A percentile compares a stretch with the other conserved stretches of the same genome.
Conservation (phyloP, 2,888 invertebrate genomes). For the Dynastes grantii region DNA sequence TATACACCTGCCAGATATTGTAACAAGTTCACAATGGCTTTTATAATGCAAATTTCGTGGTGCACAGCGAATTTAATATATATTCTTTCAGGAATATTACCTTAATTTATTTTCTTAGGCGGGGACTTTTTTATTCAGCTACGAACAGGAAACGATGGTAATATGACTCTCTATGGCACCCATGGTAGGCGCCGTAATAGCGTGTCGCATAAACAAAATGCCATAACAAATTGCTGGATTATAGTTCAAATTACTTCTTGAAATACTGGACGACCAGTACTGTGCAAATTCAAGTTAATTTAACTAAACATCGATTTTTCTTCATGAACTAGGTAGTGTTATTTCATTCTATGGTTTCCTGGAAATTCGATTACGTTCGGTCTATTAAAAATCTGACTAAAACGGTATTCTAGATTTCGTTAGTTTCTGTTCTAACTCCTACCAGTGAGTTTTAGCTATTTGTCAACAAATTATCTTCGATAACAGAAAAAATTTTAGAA, state of each 20-base stretch:
- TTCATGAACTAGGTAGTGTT: not conserved
- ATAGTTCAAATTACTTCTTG: not conserved
- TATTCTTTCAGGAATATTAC: conserved; percentile 32
- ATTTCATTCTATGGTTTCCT: no score
- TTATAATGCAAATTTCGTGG: conserved; percentile 31
- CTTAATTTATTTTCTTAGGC: conserved; percentile 29
- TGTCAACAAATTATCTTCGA: no score
- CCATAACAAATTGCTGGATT: conserved; percentile 13
- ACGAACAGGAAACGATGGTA: conserved; percentile 5
- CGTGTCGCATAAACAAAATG: not conserved
- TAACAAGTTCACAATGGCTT: conserved; percentile 32
- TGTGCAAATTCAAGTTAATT: not conserved
- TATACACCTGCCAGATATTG: conserved; percentile 32
- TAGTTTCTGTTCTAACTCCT: no score
- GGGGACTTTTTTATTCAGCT: conserved; percentile 20
- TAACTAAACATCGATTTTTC: conserved; percentile 1
- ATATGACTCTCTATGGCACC: not conserved
- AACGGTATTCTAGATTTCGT: no score
- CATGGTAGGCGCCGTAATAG: not conserved
- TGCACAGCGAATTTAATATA: conserved; percentile 34
- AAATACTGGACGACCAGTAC: not conserved
- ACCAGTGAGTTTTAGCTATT: no score
- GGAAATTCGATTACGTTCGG: no score
- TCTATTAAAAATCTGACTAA: no score
- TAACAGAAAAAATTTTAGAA: no score